Base-by-base conservation (phyloP, 2,888 invertebrate genomes). In the Meandrusa payeni region DNA sequence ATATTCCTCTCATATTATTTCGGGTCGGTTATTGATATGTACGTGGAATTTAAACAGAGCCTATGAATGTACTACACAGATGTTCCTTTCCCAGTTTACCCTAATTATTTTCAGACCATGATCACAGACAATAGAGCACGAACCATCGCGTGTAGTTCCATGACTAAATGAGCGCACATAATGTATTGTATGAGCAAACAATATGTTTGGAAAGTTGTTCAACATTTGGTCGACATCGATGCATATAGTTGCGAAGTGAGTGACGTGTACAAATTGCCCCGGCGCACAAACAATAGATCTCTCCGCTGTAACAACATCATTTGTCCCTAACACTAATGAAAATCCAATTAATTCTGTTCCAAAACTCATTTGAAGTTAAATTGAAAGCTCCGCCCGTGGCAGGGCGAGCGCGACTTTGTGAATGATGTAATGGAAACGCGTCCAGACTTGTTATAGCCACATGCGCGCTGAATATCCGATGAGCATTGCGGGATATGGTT, bases 321-420 rank as follows among this genome's bases (percentile, higher is more conserved):
- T 83, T 77, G 81, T 80, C 69, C 76, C 77, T 70, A 79, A 74
- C 79, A 74, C 80, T 86, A 83, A 85, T 86, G 85, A 83, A 86
- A 85, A 82, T 79, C 81, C 82, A 82, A 86, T 86, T 86, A 86
- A 86, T 85, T 80, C 71, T 59, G 72, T 69, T 77, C 74, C 76
- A 70, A 82, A 85, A 86, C 85, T 85, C 85, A 82, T 85, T 83
- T 67, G 74, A 85, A 86, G 81, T 86, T 86, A 83, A 86, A 85
- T 86, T 85, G 83, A 86, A 86, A 86, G 81, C 79, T 83, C 76
- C 61, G 66, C 60, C 59, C 64, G 68, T 56, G 64, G 69, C 71
- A 63, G 75, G 71, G 74, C 61, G 63, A 63, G 59, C 65, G 60
- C 67, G 71, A 69, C 64, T 71, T 64, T 68, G 73, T 73, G 76